Evolutionary conservation across 2,888 invertebrate species (phyloP).

Genomic region (Hipparchia semele): DNA sequence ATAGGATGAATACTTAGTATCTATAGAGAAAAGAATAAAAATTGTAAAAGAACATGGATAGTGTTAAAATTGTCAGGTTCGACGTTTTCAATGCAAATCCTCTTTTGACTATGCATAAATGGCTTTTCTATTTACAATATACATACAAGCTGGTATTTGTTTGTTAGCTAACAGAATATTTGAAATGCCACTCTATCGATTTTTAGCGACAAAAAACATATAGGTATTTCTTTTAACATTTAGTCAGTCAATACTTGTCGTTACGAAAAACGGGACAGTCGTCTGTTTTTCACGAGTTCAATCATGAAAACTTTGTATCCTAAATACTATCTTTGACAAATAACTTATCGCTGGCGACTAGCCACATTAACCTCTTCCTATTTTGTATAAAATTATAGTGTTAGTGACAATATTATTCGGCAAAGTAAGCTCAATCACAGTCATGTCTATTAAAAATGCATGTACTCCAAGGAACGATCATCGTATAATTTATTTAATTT

Average conservation of each 20-base stretch:
- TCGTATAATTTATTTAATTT: background rate
- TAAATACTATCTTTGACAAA: background rate
- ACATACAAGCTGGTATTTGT: background rate
- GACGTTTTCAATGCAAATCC: too few relatives aligned
- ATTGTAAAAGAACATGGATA: too few relatives aligned
- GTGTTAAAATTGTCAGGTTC: too few relatives aligned
- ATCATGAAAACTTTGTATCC: background rate
- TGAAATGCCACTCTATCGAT: background rate
- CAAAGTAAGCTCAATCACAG: constrained; percentile 8
- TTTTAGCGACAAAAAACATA: background rate
- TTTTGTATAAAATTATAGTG: background rate
- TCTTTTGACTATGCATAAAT: too few relatives aligned
- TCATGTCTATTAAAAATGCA: constrained; percentile 5
- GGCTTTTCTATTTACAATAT: background rate
- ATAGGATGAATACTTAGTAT: background rate
- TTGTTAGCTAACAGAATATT: background rate
- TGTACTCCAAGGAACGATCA: background rate
- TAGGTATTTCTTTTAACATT: background rate
- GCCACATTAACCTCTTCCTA: background rate
- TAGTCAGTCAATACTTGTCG: background rate
- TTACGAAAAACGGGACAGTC: background rate
- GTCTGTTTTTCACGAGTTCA: background rate
- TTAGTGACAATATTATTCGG: background rate
- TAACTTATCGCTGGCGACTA: background rate
- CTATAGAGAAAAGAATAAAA: background rate